These are phyloP conservation scores for Achroia grisella DNA, from an alignment of 1,140 invertebrate species.

Conservation along the genomic window DNA sequence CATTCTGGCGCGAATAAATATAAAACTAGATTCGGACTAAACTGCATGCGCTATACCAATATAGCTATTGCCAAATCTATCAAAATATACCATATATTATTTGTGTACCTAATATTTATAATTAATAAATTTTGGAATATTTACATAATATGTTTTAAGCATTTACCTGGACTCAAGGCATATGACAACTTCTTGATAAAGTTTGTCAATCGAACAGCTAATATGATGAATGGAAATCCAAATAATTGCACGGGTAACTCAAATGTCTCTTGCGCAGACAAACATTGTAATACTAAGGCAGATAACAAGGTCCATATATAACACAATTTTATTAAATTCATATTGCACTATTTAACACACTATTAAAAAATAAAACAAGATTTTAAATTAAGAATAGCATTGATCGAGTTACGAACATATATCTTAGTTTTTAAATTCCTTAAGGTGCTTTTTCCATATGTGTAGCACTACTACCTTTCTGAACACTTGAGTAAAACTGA, in stretches of 20 bases:
- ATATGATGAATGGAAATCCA: constrained; percentile 87
- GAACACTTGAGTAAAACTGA: constrained; percentile 45
- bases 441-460: no score
- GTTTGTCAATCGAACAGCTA: constrained; percentile 85
- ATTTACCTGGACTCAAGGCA: constrained; percentile 86
- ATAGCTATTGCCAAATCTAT: no score
- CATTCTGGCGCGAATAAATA: no score
- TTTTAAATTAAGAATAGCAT: constrained; percentile 9
- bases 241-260: constrained; percentile 86
- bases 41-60: no score
- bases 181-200: constrained; percentile 89
- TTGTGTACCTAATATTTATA: no score
- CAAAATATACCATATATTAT: no score
- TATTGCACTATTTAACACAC: constrained; percentile 21
- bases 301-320: constrained; percentile 43
- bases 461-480: constrained; percentile 40
- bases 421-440: no score
- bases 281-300: constrained; percentile 42
- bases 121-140: no score
- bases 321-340: constrained; percentile 50
- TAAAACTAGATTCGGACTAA: no score
- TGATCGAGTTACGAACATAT: no score
- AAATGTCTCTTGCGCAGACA: constrained; percentile 72
- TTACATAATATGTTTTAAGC: no score
- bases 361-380: neutral